Percentiles rank a stretch among this genome's conserved stretches.
Evolutionary conservation across 2,113 vertebrate genomes (phyloP).

Genomic region (Thryonomys swinderianus): DNA sequence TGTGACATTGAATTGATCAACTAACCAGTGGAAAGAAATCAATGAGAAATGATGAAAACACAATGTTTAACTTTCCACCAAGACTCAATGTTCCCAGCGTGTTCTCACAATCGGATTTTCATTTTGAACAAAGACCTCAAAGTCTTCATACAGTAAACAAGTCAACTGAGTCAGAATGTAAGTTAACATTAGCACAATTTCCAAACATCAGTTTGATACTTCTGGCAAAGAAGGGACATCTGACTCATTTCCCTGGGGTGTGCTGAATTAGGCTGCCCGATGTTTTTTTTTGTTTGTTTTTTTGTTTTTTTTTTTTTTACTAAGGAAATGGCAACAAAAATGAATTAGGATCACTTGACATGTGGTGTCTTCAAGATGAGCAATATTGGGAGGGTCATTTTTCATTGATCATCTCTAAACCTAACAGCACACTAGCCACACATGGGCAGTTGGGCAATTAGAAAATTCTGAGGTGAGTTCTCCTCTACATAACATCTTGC

Average conservation of each 20-base stretch:
- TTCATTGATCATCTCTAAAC: slow-evolving; percentile 41
- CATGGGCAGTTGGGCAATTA: not conserved
- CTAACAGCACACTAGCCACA: not conserved
- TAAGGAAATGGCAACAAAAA: slow-evolving; percentile 28
- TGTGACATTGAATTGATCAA: slow-evolving; percentile 2
- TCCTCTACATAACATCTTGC: not conserved
- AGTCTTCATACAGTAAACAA: slow-evolving; percentile 36
- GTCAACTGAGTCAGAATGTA: slow-evolving; percentile 47
- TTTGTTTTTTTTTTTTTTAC: too few species aligned
- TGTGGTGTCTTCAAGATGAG: not conserved
- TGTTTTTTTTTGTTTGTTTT: too few species aligned
- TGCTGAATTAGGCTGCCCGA: slow-evolving; percentile 20
- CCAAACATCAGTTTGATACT: slow-evolving; percentile 54
- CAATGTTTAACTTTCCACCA: slow-evolving; percentile 26
- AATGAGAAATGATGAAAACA: slow-evolving; percentile 58
- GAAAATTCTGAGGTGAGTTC: not conserved
- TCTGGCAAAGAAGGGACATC: slow-evolving; percentile 39
- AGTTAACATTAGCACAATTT: slow-evolving; percentile 51
- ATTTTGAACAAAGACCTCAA: slow-evolving; percentile 63
- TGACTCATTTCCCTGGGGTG: slow-evolving; percentile 43
- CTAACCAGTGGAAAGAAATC: slow-evolving; percentile 55
- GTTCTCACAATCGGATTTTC: slow-evolving; percentile 64
- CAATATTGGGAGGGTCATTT: slow-evolving; percentile 4
- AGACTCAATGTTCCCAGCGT: slow-evolving; percentile 50
- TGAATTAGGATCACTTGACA: not conserved